phyloP scores from a whole-genome alignment of 2,797 vertebrate species.

The Dallia pectoralis region DNA sequence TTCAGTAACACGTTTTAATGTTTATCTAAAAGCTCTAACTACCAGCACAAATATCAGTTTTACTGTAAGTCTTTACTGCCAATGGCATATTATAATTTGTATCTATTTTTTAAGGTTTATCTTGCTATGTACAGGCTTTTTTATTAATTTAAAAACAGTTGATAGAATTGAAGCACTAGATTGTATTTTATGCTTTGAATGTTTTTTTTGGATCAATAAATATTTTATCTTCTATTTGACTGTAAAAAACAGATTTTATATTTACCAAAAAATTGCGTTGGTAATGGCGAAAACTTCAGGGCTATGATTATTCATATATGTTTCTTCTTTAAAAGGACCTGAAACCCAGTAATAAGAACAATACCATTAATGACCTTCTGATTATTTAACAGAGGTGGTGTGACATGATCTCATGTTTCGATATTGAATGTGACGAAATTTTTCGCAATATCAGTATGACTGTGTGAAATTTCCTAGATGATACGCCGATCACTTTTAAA shows the following conservation, averaged over 20 bases:
- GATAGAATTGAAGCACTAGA: slow-evolving; percentile 41
- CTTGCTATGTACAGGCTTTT: slow-evolving; percentile 22
- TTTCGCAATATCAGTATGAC: too few relatives aligned
- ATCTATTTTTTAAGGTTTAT: slow-evolving; percentile 37
- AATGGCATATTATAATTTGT: slow-evolving; percentile 11
- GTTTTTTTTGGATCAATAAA: slow-evolving; percentile 71
- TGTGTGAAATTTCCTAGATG: too few relatives aligned
- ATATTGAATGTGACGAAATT: too few relatives aligned
- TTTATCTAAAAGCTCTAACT: background rate
- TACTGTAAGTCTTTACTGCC: slow-evolving; percentile 21
- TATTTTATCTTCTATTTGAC: slow-evolving; percentile 21
- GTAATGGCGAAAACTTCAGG: too few relatives aligned
- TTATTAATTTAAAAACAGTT: slow-evolving; percentile 50
- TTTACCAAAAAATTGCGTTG: background rate
- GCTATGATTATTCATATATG: too few relatives aligned
- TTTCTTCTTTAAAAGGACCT: too few relatives aligned
- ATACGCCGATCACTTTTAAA: too few relatives aligned
- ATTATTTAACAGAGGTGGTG: too few relatives aligned
- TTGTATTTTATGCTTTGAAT: slow-evolving; percentile 54
- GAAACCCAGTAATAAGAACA: too few relatives aligned
- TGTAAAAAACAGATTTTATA: background rate
- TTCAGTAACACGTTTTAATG: background rate
- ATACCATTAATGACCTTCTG: too few relatives aligned
- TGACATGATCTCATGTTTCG: too few relatives aligned
- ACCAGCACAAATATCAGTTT: background rate